These are phyloP conservation scores for Pseudobourletiella spinata DNA, from an alignment of 1,140 invertebrate species.

Conservation along the genomic window DNA sequence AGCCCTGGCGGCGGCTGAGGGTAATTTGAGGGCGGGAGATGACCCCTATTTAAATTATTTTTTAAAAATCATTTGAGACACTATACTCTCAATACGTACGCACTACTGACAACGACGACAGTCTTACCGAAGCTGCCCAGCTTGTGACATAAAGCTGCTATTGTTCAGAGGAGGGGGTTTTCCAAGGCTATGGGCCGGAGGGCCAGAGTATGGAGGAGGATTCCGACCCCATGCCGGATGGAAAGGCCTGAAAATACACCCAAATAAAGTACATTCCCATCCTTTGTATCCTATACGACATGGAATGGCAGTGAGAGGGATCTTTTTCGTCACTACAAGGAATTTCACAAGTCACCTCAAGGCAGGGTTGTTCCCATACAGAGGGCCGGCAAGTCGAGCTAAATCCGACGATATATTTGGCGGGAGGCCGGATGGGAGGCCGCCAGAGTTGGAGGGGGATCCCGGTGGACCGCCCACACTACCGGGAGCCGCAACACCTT, in stretches of 20 bases:
- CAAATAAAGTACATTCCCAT: no score
- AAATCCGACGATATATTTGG: not conserved
- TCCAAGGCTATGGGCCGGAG: conserved; percentile 20
- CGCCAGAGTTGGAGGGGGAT: not conserved
- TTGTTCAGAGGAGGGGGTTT: conserved; percentile 30
- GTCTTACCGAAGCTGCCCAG: conserved; percentile 20
- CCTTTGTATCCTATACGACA: no score
- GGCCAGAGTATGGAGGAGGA: conserved; percentile 17
- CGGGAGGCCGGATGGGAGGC: not conserved
- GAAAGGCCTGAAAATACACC: conserved; percentile 21
- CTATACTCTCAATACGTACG: not conserved
- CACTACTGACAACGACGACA: not conserved
- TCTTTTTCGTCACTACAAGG: no score
- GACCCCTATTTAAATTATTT: not conserved
- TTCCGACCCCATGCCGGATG: conserved; percentile 25
- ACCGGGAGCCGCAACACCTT: not conserved
- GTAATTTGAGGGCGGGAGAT: not conserved
- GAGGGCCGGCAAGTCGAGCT: not conserved
- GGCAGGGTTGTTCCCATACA: conserved; percentile 5
- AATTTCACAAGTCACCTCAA: no score
- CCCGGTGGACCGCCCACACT: no score
- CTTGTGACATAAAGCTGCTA: conserved; percentile 18
- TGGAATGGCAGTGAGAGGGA: no score
- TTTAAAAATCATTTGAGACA: no score
- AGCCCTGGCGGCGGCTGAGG: conserved; percentile 21